Evolutionary conservation across 2,797 vertebrate genomes (phyloP), one percentile per base, ranked within the genome.

Genomic region (Pachyuromys duprasi): DNA sequence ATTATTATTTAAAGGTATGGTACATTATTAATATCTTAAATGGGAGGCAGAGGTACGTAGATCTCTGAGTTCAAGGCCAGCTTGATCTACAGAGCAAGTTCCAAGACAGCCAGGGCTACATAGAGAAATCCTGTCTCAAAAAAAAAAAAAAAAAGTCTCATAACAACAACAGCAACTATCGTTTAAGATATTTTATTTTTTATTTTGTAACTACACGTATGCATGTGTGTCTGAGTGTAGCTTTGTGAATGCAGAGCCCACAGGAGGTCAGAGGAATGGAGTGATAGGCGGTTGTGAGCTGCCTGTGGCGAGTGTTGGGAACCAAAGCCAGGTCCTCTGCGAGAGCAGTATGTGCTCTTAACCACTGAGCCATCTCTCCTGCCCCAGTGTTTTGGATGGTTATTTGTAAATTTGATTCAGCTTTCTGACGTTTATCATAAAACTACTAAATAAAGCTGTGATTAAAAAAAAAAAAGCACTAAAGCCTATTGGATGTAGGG

Each of bases 381-480:
- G 55, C 55, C 8, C 57, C 55, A 39, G 15, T n/a, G 4, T 60
- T 62, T 62, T 82, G 28, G 14, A 28, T 81, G 57, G 31, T 99
- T 99, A 99, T 99, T 99, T 99, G 99, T 99, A 99, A 99, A 99
- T 99, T 99, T 99, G 99, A 99, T 99, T 99, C 99, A 99, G 99
- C 99, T 99, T 99, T 99, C 99, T 99, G 99, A 99, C 13, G 62
- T 49, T 65, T 65, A 45, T 5, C 39, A 98, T 99, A 99, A 99
- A 49, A 99, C 99, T 99, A 98, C 99, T 99, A 99, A 99, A 99
- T 99, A 99, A 99, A 98, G 99, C 99, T 98, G 99, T 99, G 99
- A 99, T 98, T 98, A 98, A 98, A 98, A 75, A 99, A 98, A 98
- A 98, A 75, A 99, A 98, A 98, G 93, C n/a, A 72, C 45, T 60